phyloP scores from a whole-genome alignment of 2,113 vertebrate species.

The Rhea americana region DNA sequence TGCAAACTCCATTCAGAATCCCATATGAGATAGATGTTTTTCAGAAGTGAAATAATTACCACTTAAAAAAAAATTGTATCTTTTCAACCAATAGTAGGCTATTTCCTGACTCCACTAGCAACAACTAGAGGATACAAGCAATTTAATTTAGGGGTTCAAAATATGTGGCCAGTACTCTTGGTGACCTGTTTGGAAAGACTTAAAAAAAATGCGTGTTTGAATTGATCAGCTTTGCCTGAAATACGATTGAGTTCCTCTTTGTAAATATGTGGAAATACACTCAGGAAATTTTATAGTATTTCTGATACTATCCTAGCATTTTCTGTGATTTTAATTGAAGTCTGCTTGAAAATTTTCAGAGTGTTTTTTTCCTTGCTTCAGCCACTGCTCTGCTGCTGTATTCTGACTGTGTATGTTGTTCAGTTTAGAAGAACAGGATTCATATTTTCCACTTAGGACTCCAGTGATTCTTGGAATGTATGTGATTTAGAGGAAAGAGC shows the following conservation, averaged over 20 bases:
- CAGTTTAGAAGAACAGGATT: constrained; percentile 14
- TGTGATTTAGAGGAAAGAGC: background rate
- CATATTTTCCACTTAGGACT: constrained; percentile 48
- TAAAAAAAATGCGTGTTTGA: background rate
- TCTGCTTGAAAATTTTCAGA: background rate
- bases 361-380: constrained; percentile 8
- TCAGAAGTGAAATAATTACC: background rate
- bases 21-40: rapidly evolving
- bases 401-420: background rate
- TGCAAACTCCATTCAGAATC: background rate
- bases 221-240: background rate
- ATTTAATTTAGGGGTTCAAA: background rate
- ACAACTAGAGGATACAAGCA: background rate
- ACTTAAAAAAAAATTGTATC: background rate
- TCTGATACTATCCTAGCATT: background rate
- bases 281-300: background rate
- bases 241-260: background rate
- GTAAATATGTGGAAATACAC: background rate
- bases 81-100: background rate
- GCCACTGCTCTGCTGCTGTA: background rate
- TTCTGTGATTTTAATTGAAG: constrained; percentile 17
- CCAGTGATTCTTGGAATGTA: constrained; percentile 46
- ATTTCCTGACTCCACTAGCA: background rate
- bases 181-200: background rate
- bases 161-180: background rate